Evolutionary conservation across 2,797 vertebrate species (phyloP), one percentile per base, ranked within the genome.

Genomic region (Bradypus variegatus): DNA sequence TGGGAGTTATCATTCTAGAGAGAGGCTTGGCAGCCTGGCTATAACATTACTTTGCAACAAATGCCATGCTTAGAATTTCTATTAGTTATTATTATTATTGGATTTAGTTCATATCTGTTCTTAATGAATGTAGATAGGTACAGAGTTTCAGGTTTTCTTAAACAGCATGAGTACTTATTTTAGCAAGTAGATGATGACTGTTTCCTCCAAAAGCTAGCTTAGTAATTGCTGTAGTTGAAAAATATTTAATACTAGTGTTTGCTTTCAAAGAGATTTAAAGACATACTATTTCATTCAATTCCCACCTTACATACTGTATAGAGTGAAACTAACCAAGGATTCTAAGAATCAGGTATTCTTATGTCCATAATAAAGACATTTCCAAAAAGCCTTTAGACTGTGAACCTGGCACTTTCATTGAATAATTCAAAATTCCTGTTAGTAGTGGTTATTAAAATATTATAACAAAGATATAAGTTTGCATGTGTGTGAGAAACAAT

Each of bases 231-330:
- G 0, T 33, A 41, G 27, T 67, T 80, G 48, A 81, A 91, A 93
- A 81, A 19, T 36, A 76, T 55, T 25, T 18, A 83, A 27, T 72
- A 82, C 80, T 19, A 60, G 19, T 50, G 1, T 64, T 77, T 69
- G 33, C 90, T 92, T 84, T 95, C 50, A 86, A 69, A 93, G 53
- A 64, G 10, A 48, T 83, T 91, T 76, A 80, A 86, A 76, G 18
- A 50, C 41, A 72, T 2, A 3, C 12, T 41, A 4, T 88, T 84
- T 48, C 33, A 48, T 73, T 80, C 31, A 45, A 91, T 45, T 77
- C 10, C 77, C 88, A n/a, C 78, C 38, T 91, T 64, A 84, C 1
- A 23, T 50, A 25, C 8, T 11, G 29, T 58, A 45, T 5, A n/a
- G 80, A 48, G 25, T 38, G 21, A 75, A 88, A 86, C 31, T 41